Evolutionary conservation across 1,140 invertebrate genomes (phyloP).

Genomic region (Procambarus clarkii): DNA sequence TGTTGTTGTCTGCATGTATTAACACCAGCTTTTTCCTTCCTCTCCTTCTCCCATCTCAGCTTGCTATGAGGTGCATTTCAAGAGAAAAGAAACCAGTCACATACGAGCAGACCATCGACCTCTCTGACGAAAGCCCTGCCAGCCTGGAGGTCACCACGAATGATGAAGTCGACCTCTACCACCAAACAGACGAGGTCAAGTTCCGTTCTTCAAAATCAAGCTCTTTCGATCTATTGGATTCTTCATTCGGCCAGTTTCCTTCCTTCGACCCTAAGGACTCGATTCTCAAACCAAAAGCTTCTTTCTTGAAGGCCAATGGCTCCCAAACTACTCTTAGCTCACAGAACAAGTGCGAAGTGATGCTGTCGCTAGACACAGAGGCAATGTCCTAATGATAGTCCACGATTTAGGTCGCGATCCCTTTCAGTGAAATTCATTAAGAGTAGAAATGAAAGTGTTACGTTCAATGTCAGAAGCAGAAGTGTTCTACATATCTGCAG

Average conservation of each 20-base stretch:
- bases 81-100: not conserved
- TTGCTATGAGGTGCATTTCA: not conserved
- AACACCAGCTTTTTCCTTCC: not conserved
- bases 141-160: not conserved
- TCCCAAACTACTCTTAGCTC: not conserved
- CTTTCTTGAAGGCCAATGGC: not conserved
- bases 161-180: not conserved
- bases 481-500: not conserved
- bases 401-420: not conserved
- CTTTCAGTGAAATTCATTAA: not conserved
- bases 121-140: not conserved
- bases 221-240: not conserved
- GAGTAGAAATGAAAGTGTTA: not conserved
- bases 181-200: not conserved
- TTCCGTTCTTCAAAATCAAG: not conserved
- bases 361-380: not conserved
- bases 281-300: not conserved
- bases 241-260: not conserved
- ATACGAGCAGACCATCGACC: not conserved
- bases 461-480: not conserved
- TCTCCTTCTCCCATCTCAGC: not conserved
- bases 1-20: not conserved
- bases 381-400: not conserved
- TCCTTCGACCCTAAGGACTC: not conserved
- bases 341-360: not conserved